These are phyloP conservation scores for Procambarus clarkii DNA, from an alignment of 1,140 invertebrate species.

Conservation along the genomic window DNA sequence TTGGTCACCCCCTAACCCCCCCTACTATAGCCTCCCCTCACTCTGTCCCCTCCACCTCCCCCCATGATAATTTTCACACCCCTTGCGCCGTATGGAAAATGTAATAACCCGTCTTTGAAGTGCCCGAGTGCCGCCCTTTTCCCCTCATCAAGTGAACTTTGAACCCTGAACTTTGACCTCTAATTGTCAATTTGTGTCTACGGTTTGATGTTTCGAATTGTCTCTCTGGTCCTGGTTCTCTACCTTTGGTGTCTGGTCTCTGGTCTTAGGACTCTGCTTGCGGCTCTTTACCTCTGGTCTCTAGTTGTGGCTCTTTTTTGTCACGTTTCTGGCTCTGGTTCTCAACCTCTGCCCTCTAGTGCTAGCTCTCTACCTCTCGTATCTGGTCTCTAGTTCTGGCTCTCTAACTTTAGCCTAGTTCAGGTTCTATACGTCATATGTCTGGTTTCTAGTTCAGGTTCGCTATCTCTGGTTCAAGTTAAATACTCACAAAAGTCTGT, in stretches of 20 bases:
- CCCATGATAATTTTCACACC: constrained; percentile 2
- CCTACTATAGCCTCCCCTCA: background rate
- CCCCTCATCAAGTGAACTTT: constrained; percentile 7
- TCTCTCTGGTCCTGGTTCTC: background rate
- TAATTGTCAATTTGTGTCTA: constrained; percentile 14
- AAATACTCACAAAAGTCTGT: too few species aligned
- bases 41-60: too few species aligned
- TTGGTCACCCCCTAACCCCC: background rate
- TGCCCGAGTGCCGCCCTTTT: background rate
- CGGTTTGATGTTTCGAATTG: constrained; percentile 8
- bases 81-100: background rate
- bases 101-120: constrained; percentile 1
- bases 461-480: too few species aligned
- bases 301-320: too few species aligned
- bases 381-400: background rate
- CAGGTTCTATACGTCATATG: too few species aligned
- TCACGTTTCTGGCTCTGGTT: background rate
- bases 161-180: background rate
- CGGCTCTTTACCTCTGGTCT: too few species aligned
- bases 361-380: background rate
- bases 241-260: too few species aligned
- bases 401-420: too few species aligned
- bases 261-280: too few species aligned
- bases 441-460: too few species aligned
- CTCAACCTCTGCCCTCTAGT: background rate